A percentile compares a stretch with the other conserved stretches of the same genome.
Evolutionary conservation across 1,140 invertebrate genomes (phyloP).

Genomic region (Solenopsis fugax): DNA sequence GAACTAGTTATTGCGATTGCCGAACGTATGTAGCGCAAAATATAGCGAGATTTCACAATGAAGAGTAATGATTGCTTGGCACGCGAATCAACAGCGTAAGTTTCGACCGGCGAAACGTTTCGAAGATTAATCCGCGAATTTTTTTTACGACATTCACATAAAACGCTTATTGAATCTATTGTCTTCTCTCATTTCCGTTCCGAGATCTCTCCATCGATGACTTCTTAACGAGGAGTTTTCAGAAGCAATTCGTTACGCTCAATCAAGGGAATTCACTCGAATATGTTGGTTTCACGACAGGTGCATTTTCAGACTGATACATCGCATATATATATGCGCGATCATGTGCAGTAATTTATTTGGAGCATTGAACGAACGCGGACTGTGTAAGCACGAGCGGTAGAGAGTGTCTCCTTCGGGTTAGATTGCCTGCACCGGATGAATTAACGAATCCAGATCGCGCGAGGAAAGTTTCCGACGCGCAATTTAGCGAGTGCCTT

Average conservation of each 20-base stretch:
- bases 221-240: slow-evolving; percentile 4
- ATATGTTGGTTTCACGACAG: background rate
- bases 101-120: slow-evolving; percentile 59
- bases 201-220: background rate
- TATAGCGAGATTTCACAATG: slow-evolving; percentile 31
- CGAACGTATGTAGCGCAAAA: slow-evolving; percentile 18
- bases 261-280: background rate
- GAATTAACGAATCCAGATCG: slow-evolving; percentile 52
- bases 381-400: background rate
- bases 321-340: background rate
- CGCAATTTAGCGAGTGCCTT: slow-evolving; percentile 48
- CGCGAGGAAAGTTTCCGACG: slow-evolving; percentile 68
- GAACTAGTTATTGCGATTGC: slow-evolving; percentile 21
- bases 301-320: background rate
- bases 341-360: background rate
- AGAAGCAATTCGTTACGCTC: background rate
- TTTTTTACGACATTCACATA: slow-evolving; percentile 73
- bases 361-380: background rate
- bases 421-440: background rate
- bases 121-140: slow-evolving; percentile 78
- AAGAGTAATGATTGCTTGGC: slow-evolving; percentile 55
- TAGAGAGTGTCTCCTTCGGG: slow-evolving; percentile 12
- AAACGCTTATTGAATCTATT: slow-evolving; percentile 39
- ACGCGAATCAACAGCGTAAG: slow-evolving; percentile 43
- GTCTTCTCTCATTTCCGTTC: background rate